Conservation (phyloP, 2,888 invertebrate genomes). For the Sesia apiformis region DNA sequence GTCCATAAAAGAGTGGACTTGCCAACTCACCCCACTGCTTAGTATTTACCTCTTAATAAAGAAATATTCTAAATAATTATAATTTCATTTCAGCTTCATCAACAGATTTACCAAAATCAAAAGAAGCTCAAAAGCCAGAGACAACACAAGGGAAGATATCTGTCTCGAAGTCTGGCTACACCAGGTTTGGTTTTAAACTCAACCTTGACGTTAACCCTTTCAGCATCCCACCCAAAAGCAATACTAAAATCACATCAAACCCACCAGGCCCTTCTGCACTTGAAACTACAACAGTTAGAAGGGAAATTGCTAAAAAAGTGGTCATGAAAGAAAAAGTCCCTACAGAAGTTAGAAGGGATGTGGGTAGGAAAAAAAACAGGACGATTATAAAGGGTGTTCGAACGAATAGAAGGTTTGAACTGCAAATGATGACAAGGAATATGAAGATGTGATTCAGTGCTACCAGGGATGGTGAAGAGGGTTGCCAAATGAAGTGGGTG, state of each 20-base stretch:
- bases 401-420: constrained; percentile 81
- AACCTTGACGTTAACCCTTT: constrained; percentile 56
- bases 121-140: too few relatives aligned
- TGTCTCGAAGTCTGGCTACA: constrained; percentile 41
- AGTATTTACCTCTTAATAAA: too few relatives aligned
- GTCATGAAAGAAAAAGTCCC: constrained; percentile 54
- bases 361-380: constrained; percentile 50
- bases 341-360: constrained; percentile 23
- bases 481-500: too few relatives aligned
- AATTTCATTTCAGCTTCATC: too few relatives aligned
- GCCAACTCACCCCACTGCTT: too few relatives aligned
- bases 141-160: constrained; percentile 15
- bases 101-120: too few relatives aligned
- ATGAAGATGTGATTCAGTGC: constrained; percentile 14
- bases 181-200: constrained; percentile 66
- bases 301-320: constrained; percentile 38
- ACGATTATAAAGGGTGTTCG: constrained; percentile 78
- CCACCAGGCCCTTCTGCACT: constrained; percentile 30
- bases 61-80: too few relatives aligned
- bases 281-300: constrained; percentile 29
- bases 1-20: too few relatives aligned
- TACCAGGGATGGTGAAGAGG: too few relatives aligned
- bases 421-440: constrained; percentile 80
- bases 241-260: background rate
- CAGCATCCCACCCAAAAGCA: constrained; percentile 30